Evolutionary conservation across 2,888 invertebrate species (phyloP).

Genomic region (Nomada hirtipes): DNA sequence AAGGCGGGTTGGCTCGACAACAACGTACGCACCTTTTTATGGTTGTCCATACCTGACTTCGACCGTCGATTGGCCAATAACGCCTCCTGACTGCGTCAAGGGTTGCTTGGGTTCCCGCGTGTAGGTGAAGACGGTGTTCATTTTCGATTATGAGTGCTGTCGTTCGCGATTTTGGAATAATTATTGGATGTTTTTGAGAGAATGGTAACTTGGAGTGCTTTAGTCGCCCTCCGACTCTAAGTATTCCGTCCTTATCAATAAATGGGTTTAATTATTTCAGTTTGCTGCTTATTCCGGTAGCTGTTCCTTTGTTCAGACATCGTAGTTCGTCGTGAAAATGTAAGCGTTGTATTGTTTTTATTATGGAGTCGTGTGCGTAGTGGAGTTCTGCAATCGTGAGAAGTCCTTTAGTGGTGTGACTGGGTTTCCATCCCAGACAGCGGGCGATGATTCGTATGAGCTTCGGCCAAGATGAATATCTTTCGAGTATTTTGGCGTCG

Average conservation of each 20-base stretch:
- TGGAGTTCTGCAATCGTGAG: not conserved
- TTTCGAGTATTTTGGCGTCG: not conserved
- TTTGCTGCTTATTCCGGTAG: not conserved
- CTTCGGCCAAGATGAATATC: conserved; percentile 6
- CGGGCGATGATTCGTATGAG: not conserved
- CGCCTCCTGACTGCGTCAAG: not conserved
- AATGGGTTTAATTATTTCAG: conserved; percentile 21
- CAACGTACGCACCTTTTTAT: conserved; percentile 5
- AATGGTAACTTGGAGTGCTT: conserved; percentile 7
- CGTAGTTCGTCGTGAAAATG: conserved; percentile 1
- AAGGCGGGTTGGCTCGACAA: not conserved
- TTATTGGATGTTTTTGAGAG: conserved; percentile 14
- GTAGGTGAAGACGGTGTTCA: no score
- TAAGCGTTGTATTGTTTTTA: not conserved
- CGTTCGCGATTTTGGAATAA: conserved; percentile 4
- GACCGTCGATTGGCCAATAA: conserved; percentile 23
- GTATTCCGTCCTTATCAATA: conserved; percentile 6
- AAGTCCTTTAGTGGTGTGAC: not conserved
- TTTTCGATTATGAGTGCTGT: conserved; percentile 2
- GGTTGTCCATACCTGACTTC: not conserved
- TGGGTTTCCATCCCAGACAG: conserved; percentile 1
- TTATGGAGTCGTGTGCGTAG: not conserved
- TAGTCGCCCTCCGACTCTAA: conserved; percentile 3
- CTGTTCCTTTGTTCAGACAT: not conserved
- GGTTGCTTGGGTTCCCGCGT: conserved; percentile 1